phyloP scores from a whole-genome alignment of 2,113 vertebrate species.

The Aspidoscelis tigris region DNA sequence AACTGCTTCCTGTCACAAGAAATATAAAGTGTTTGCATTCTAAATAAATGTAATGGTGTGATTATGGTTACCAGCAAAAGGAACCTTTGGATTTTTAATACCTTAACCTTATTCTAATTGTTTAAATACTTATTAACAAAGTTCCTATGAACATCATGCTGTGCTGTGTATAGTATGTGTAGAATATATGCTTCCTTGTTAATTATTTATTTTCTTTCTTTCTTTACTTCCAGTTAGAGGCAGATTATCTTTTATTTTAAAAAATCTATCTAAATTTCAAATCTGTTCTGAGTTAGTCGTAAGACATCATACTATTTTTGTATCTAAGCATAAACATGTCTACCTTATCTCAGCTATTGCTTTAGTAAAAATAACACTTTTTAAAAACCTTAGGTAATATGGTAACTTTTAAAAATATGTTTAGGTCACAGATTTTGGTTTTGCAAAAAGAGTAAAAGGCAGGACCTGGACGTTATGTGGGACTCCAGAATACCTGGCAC shows the following conservation, averaged over 20 bases:
- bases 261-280: neutral
- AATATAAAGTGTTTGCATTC: neutral
- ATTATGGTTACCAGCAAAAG: neutral
- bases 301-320: neutral
- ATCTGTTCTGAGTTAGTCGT: neutral
- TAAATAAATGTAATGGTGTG: neutral
- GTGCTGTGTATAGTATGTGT: neutral
- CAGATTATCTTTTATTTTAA: neutral
- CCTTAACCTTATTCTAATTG: neutral
- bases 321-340: neutral
- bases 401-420: constrained; percentile 37
- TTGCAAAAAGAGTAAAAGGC: constrained; percentile 99
- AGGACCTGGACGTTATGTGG: constrained; percentile 99
- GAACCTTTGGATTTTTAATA: neutral
- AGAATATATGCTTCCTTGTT: neutral
- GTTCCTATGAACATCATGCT: neutral
- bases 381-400: neutral
- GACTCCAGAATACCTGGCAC: constrained; percentile 97
- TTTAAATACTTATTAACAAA: neutral
- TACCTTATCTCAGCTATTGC: neutral
- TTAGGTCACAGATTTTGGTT: constrained; percentile 98
- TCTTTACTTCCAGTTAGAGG: neutral
- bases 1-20: neutral
- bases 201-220: neutral
- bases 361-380: neutral